Conservation (phyloP, 2,888 invertebrate species). For the Elmis aenea region DNA sequence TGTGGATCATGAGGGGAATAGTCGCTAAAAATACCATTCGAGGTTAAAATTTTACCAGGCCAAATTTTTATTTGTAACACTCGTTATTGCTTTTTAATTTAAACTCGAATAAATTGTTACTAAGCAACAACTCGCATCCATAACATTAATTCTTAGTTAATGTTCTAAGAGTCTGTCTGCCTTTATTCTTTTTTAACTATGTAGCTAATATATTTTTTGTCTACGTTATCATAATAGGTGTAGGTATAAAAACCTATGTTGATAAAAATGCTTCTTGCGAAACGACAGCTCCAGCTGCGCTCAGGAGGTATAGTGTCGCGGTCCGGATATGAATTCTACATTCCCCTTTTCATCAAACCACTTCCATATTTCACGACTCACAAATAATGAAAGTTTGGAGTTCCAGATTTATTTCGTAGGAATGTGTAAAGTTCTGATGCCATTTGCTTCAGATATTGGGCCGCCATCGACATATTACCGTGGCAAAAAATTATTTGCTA, state of each 20-base stretch:
- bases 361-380: conserved; percentile 27
- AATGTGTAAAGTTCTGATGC: conserved; percentile 27
- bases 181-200: too few relatives aligned
- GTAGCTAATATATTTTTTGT: too few relatives aligned
- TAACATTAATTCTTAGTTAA: too few relatives aligned
- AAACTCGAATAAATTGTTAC: too few relatives aligned
- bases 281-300: conserved; percentile 38
- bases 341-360: conserved; percentile 38
- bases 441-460: conserved; percentile 21
- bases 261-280: conserved; percentile 33
- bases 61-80: too few relatives aligned
- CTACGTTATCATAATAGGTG: conserved; percentile 15
- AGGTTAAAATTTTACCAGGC: too few relatives aligned
- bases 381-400: conserved; percentile 29
- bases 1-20: too few relatives aligned
- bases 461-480: conserved; percentile 19
- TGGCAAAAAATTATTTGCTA: conserved; percentile 4
- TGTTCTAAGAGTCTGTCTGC: too few relatives aligned
- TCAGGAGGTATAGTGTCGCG: conserved; percentile 38
- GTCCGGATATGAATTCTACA: conserved; percentile 39
- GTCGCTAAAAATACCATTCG: too few relatives aligned
- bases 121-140: too few relatives aligned
- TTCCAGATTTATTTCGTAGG: conserved; percentile 27
- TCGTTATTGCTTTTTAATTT: too few relatives aligned
- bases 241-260: conserved; percentile 31